phyloP scores from a whole-genome alignment of 2,888 invertebrate genomes.

The Agonopterix heracliana region DNA sequence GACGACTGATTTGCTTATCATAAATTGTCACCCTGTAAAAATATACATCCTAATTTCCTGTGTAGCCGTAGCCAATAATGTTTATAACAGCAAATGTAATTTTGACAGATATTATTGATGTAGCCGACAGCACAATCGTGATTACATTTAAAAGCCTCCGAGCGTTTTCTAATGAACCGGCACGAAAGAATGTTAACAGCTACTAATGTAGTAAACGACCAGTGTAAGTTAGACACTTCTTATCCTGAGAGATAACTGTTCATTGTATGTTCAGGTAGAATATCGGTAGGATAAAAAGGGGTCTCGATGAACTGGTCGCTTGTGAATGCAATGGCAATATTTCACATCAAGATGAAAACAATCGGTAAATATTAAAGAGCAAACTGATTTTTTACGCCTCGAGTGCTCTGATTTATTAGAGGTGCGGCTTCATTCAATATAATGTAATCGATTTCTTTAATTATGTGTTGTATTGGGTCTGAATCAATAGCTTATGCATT shows the following conservation, averaged over 20 bases:
- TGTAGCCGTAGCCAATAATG: neutral
- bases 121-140: conserved; percentile 15
- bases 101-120: conserved; percentile 3
- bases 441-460: conserved; percentile 28
- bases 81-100: neutral
- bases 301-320: conserved; percentile 23
- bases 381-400: conserved; percentile 41
- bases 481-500: neutral
- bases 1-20: no score
- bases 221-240: conserved; percentile 17
- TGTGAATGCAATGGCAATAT: conserved; percentile 31
- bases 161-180: conserved; percentile 45
- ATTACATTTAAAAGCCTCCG: conserved; percentile 39
- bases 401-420: conserved; percentile 39
- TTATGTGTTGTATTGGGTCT: conserved; percentile 22
- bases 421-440: conserved; percentile 32
- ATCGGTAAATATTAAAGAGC: conserved; percentile 47
- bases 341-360: conserved; percentile 44
- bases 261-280: neutral
- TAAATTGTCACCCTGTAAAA: no score
- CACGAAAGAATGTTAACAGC: conserved; percentile 41
- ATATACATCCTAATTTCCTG: no score
- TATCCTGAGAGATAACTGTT: neutral
- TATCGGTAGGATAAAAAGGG: conserved; percentile 3
- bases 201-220: conserved; percentile 33